Conservation (phyloP, 2,797 vertebrate species). For the Siniperca scherzeri region DNA sequence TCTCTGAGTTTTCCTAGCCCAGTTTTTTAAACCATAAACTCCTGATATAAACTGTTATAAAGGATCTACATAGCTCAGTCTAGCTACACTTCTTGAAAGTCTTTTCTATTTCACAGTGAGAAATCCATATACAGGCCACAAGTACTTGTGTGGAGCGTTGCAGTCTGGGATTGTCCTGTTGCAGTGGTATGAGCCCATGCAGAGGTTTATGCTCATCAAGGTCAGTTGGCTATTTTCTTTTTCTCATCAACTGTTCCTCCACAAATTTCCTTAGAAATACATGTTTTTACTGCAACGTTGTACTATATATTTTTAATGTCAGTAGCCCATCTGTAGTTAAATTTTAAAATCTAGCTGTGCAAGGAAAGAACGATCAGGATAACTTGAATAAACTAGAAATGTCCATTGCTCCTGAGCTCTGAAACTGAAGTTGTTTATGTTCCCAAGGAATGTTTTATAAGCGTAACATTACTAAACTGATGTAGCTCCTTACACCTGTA, state of each 20-base stretch:
- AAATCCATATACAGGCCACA: slow-evolving; percentile 97
- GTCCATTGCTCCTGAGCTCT: neutral
- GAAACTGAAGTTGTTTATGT: neutral
- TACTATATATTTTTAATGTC: neutral
- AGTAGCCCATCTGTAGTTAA: neutral
- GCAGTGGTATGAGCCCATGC: slow-evolving; percentile 99
- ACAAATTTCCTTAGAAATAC: neutral
- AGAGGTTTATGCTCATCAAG: slow-evolving; percentile 99
- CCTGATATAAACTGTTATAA: neutral
- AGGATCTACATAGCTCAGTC: neutral
- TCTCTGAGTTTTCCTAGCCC: neutral
- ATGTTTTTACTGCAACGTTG: neutral
- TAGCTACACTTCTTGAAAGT: neutral
- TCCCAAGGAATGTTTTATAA: neutral
- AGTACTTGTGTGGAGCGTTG: slow-evolving; percentile 97
- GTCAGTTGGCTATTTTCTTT: slow-evolving; percentile 76
- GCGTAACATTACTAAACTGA: neutral
- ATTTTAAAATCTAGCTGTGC: neutral
- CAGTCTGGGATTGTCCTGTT: slow-evolving; percentile 97
- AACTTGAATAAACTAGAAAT: neutral
- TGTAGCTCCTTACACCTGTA: neutral
- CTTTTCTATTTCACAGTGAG: slow-evolving; percentile 85
- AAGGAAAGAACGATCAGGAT: neutral
- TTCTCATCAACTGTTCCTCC: neutral
- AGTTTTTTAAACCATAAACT: neutral